phyloP scores from a whole-genome alignment of 2,888 invertebrate genomes.

The Brenthis hecate region DNA sequence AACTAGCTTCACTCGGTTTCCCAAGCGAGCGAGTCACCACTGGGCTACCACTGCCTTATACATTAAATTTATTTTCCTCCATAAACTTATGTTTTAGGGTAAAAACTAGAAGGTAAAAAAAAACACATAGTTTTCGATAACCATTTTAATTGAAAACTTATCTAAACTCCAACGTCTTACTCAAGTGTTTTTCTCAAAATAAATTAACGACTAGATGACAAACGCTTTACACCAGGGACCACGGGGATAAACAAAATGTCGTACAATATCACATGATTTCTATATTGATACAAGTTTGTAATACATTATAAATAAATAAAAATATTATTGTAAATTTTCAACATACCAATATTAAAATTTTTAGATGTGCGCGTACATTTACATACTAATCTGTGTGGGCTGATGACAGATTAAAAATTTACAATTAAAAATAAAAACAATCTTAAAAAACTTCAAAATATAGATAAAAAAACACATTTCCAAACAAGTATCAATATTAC shows the following conservation, averaged over 20 bases:
- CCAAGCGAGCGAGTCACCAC: too few relatives aligned
- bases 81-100: not conserved
- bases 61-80: too few relatives aligned
- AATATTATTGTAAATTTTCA: constrained; percentile 13
- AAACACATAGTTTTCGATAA: constrained; percentile 52
- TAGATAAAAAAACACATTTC: constrained; percentile 24
- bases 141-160: constrained; percentile 77
- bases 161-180: constrained; percentile 66
- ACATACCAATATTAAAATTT: not conserved
- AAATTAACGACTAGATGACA: constrained; percentile 76
- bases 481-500: constrained; percentile 42
- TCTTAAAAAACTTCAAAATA: not conserved
- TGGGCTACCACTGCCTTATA: too few relatives aligned
- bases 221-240: constrained; percentile 59
- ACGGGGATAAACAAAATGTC: constrained; percentile 41
- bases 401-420: not conserved
- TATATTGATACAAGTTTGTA: constrained; percentile 7
- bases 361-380: constrained; percentile 5
- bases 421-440: constrained; percentile 5
- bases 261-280: constrained; percentile 38
- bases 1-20: too few relatives aligned
- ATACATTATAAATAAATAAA: constrained; percentile 1
- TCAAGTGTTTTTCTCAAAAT: constrained; percentile 60
- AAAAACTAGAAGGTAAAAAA: constrained; percentile 40
- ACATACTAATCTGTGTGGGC: not conserved